Base-by-base conservation (phyloP, 2,888 invertebrate species). In the Ormyrus thymus region DNA sequence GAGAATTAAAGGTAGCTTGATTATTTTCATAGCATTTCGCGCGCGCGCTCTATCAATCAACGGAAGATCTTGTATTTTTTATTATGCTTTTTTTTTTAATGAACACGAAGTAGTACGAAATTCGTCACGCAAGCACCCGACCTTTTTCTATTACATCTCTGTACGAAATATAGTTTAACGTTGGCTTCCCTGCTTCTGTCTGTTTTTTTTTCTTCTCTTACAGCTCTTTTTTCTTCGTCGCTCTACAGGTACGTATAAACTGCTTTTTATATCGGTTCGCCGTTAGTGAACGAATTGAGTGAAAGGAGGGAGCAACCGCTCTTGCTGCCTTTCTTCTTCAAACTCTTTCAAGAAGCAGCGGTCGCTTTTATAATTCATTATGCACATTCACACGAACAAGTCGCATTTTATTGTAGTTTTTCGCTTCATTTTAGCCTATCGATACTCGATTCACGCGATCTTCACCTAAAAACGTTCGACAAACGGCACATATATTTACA, bases 11-110 rank as follows among this genome's bases (percentile, higher is more conserved):
- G 73, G n/a, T 69, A 61, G 70, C 70, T 77, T 56, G 62, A 74
- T 74, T 59, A 69, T 65, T 76, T 78, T 72, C 51, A 65, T 78
- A 74, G 77, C 68, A 15, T 77, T 79, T 72, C 15, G 46, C 59
- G 65, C 15, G 46, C 59, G 65, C 59, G 48, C 61, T 71, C 68
- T 50, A 83, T 68, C 51, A 43, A 77, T 66, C 61, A 85, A 85
- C 85, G 87, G 87, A 87, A 87, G 87, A 87, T 86, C 86, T 86
- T 84, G 84, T 83, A 45, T 68, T 69, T 50, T 66, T 53, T 58
- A 55, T 68, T 73, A 66, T 65, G 53, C 55, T 51, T 68, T 53
- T 11, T 68, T 65, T 50, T 61, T 73, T 69, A 64, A 61, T 80
- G 76, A 77, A 74, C 73, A 76, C 69, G 71, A 66, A 70, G 65